Evolutionary conservation across 35 echinoderm and acorn worm species (phyloP).

Genomic region (Lytechinus variegatus): DNA sequence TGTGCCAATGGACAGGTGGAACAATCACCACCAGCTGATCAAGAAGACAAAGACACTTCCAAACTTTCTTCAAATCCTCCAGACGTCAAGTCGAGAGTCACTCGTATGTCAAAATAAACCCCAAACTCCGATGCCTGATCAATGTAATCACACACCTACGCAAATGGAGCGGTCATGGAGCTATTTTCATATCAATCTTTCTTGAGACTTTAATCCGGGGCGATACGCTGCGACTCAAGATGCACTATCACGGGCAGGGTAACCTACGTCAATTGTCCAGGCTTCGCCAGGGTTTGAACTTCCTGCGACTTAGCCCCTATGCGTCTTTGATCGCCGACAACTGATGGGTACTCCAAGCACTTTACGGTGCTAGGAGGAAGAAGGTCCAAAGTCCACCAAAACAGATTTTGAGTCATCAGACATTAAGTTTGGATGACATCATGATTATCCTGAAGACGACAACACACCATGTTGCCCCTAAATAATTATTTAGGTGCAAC

Average conservation of each 20-base stretch:
- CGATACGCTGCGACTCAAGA: background rate
- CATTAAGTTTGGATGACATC: too few species aligned
- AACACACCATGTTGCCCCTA: too few species aligned
- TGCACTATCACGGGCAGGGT: constrained; percentile 9
- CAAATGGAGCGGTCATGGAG: background rate
- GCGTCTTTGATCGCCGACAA: background rate
- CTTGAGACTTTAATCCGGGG: constrained; percentile 10
- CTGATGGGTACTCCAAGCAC: background rate
- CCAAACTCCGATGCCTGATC: background rate
- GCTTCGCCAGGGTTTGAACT: background rate
- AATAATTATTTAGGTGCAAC: too few species aligned
- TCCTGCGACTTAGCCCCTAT: constrained; percentile 10
- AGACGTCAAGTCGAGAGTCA: background rate
- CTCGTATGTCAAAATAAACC: background rate
- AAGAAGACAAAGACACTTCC: background rate
- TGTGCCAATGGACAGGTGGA: background rate
- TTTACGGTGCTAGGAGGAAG: background rate
- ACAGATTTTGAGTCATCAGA: too few species aligned
- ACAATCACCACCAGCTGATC: background rate
- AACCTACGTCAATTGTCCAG: background rate
- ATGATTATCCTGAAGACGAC: too few species aligned
- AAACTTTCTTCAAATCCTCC: background rate
- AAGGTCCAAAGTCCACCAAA: too few species aligned
- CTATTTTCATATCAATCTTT: background rate
- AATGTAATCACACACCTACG: background rate